phyloP scores from a whole-genome alignment of 2,888 invertebrate genomes.

The Ophion slaviceki region DNA sequence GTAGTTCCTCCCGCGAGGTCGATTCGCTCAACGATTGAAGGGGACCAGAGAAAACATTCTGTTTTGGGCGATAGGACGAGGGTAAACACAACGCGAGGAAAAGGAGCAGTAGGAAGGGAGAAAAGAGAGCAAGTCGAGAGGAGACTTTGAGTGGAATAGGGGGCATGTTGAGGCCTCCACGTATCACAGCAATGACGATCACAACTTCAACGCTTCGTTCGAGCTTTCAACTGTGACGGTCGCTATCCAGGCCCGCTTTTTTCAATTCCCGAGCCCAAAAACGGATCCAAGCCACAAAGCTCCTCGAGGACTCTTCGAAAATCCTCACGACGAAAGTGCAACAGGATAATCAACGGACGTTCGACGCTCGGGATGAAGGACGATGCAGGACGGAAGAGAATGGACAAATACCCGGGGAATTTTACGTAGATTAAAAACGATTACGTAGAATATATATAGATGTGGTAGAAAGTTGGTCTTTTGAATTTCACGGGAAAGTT shows the following conservation, averaged over 20 bases:
- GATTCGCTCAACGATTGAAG: too few species aligned
- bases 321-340: neutral
- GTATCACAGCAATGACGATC: too few species aligned
- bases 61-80: too few species aligned
- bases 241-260: neutral
- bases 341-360: conserved; percentile 63
- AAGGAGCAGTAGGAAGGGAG: too few species aligned
- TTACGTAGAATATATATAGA: conserved; percentile 17
- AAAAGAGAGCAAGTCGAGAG: too few species aligned
- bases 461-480: conserved; percentile 26
- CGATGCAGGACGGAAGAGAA: neutral
- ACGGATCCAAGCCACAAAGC: neutral
- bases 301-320: neutral
- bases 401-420: neutral
- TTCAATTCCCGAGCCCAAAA: neutral
- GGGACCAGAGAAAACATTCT: too few species aligned
- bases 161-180: too few species aligned
- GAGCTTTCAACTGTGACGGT: too few species aligned
- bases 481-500: conserved; percentile 30
- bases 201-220: too few species aligned
- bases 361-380: conserved; percentile 12
- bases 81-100: too few species aligned
- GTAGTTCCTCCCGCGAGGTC: too few species aligned
- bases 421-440: conserved; percentile 16
- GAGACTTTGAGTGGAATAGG: too few species aligned